Base-by-base conservation (phyloP, 2,113 vertebrate genomes). In the Psilopsiagon aymara region DNA sequence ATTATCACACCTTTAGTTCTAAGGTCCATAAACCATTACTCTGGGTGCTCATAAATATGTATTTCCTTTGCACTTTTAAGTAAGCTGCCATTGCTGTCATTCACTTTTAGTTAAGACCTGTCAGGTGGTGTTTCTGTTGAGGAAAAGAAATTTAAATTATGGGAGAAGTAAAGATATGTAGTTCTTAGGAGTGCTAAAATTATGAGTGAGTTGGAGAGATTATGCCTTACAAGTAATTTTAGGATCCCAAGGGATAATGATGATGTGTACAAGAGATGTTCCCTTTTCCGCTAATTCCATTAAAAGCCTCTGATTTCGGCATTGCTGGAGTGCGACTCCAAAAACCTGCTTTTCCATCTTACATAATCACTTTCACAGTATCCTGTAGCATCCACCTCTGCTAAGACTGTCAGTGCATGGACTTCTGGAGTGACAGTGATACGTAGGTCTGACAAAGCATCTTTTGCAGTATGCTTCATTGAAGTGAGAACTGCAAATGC, bases 51-150 rank as follows among this genome's bases (percentile, higher is more conserved):
- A 97, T 97, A 94, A 97, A 96, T 97, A 97, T 96, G 73, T 82
- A 97, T 96, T 95, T 86, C 85, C 82, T 90, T 94, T 94, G 80
- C 93, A 94, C 82, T 90, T 97, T 67, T 39, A 94, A 95, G 79
- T 94, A 97, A 97, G 81, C 96, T 95, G 77, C 85, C 97, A 88
- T 82, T 94, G 88, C 91, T 96, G 95, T 96, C 96, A 96, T 95
- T 97, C 95, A 95, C 81, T 97, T 95, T 76, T 87, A 93, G 87
- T 97, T 97, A 97, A 97, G 92, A 87, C 94, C 82, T 97, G 97
- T 97, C 96, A 96, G 77, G 93, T 95, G 66, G 76, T 96, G 90
- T 96, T 96, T 88, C 91, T 97, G 53, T 75, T 94, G 93, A 96
- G 94, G 87, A 63, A 78, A 92, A 82, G 73, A 90, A 96, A n/a